Evolutionary conservation across 2,888 invertebrate genomes (phyloP).

Genomic region (Nephrotoma flavescens): DNA sequence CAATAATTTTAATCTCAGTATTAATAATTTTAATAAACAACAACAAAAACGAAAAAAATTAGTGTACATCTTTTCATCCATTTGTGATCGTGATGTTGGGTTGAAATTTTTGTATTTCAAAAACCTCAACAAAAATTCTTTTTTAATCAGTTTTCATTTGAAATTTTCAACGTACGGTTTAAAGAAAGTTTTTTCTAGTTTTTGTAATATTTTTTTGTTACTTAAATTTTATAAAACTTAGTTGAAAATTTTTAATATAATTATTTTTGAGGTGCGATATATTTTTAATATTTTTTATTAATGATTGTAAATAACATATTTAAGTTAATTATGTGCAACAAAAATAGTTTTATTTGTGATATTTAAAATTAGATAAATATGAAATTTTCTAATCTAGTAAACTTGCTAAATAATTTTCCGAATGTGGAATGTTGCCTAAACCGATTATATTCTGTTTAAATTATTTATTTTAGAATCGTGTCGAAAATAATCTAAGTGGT

Average conservation of each 20-base stretch:
- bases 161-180: constrained; percentile 1
- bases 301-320: background rate
- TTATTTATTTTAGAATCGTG: background rate
- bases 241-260: background rate
- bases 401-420: background rate
- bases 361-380: too few relatives aligned
- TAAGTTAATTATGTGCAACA: background rate
- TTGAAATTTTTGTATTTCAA: background rate
- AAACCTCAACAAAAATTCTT: background rate
- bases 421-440: background rate
- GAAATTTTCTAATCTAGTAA: too few relatives aligned
- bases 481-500: background rate
- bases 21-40: background rate
- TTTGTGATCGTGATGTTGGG: background rate
- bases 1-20: background rate
- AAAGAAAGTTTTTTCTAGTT: background rate
- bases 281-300: background rate
- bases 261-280: background rate
- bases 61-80: background rate
- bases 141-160: constrained; percentile 1
- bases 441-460: background rate
- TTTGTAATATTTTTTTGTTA: background rate
- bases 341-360: background rate
- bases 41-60: background rate
- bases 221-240: background rate